Conservation (phyloP, 2,888 invertebrate species). For the Ectobius pallidus region DNA sequence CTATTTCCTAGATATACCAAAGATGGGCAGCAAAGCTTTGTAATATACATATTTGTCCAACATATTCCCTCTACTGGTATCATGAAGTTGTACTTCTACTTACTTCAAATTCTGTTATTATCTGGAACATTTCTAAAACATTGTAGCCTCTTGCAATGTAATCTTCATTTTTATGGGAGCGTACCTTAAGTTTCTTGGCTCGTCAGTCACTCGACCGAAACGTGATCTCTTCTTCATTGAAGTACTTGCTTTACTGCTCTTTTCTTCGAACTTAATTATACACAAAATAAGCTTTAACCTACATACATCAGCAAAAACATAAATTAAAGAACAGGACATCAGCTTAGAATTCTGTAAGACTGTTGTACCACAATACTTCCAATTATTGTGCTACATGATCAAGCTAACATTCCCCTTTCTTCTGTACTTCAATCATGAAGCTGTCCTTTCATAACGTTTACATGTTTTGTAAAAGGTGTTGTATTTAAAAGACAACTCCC, state of each 20-base stretch:
- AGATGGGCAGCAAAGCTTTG: not conserved
- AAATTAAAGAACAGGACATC: too few species aligned
- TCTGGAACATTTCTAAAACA: not conserved
- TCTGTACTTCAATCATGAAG: not conserved
- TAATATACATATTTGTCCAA: not conserved
- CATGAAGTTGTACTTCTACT: not conserved
- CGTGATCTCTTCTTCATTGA: not conserved
- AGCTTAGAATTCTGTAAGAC: too few species aligned
- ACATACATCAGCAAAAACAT: not conserved
- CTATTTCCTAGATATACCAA: not conserved
- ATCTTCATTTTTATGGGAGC: not conserved
- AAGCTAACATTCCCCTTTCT: not conserved
- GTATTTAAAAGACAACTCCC: too few species aligned
- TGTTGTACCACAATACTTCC: not conserved
- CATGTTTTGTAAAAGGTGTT: not conserved
- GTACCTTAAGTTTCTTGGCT: not conserved
- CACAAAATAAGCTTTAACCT: not conserved
- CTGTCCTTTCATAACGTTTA: not conserved
- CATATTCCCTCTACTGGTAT: not conserved
- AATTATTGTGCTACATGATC: not conserved
- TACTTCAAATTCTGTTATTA: not conserved
- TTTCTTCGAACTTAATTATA: not conserved
- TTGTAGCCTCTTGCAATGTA: not conserved
- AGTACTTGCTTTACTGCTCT: not conserved
- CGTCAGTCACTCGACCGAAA: not conserved